phyloP scores from a whole-genome alignment of 1,140 invertebrate genomes.

The Achroia grisella region DNA sequence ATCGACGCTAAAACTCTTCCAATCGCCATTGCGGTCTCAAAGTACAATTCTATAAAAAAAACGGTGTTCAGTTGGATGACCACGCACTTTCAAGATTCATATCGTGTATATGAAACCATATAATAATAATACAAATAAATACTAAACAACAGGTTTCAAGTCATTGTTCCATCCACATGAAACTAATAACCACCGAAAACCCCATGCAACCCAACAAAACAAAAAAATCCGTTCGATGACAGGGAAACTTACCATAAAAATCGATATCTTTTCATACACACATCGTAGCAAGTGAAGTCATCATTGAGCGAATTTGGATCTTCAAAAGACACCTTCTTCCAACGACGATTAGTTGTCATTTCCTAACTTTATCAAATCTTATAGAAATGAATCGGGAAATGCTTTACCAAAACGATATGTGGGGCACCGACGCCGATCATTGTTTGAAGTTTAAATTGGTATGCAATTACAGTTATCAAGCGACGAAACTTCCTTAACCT shows the following conservation, averaged over 20 bases:
- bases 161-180: not conserved
- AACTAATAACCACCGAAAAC: conserved; percentile 9
- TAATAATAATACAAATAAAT: conserved; percentile 1
- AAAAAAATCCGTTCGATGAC: conserved; percentile 25
- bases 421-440: not conserved
- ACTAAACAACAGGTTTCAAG: not conserved
- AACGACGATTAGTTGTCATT: not conserved
- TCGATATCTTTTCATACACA: conserved; percentile 9
- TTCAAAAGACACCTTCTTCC: conserved; percentile 12
- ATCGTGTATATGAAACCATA: not conserved
- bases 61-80: too few relatives aligned
- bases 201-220: conserved; percentile 33
- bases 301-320: conserved; percentile 6
- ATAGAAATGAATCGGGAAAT: not conserved
- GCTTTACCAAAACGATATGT: conserved; percentile 4
- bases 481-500: conserved; percentile 1
- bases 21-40: not conserved
- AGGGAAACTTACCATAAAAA: conserved; percentile 32
- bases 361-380: not conserved
- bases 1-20: conserved; percentile 1
- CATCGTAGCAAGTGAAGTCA: not conserved
- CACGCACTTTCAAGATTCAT: too few relatives aligned
- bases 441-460: conserved; percentile 7
- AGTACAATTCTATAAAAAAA: not conserved
- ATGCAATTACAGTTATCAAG: conserved; percentile 4